Base-by-base conservation (phyloP, 2,113 vertebrate genomes). In the Pteruthius melanotis region DNA sequence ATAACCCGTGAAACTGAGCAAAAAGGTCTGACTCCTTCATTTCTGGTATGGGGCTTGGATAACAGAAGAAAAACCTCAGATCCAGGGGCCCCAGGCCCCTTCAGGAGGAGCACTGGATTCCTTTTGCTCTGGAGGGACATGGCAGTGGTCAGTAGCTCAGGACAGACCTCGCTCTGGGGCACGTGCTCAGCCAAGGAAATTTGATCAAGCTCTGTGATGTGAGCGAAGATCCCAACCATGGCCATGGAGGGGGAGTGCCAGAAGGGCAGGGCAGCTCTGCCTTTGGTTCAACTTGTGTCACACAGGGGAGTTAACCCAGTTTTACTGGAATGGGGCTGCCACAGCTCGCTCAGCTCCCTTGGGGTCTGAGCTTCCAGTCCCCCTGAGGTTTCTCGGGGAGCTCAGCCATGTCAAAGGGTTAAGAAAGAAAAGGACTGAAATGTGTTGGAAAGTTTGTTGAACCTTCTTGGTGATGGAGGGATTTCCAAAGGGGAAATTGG, bases 281-380 rank as follows among this genome's bases (percentile, higher is more conserved):
- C n/a, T 89, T 31, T 18, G 72, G 30, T 27, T 21, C 7, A 77
- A 35, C 35, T 13, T 12, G 30, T 52, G 80, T 18, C 72, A 47
- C 11, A 23, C 3, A 4, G 5, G 10, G 1, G 37, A 24, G 8
- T 33, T 10, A 15, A 35, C 10, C 1, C 10, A 31, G 10, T 66
- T 74, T 12, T 6, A 0, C 28, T 70, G 50, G 7, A 7, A 3
- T 12, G 30, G 63, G 35, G 33, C 70, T 82, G 52, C 42, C 21
- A 8, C 15, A 49, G 52, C 57, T 83, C 31, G 2, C 57, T 27
- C 54, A 22, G 2, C 7, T 37, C 7, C 80, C 68, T 39, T 53
- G 33, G 44, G 59, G 2, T 6, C 8, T 1, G 65, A 53, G 27
- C 13, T 44, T 57, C n/a, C 27, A 65, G 18, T 42, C n/a, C 31